phyloP scores from a whole-genome alignment of 2,888 invertebrate genomes.

The Torymus tubicola region DNA sequence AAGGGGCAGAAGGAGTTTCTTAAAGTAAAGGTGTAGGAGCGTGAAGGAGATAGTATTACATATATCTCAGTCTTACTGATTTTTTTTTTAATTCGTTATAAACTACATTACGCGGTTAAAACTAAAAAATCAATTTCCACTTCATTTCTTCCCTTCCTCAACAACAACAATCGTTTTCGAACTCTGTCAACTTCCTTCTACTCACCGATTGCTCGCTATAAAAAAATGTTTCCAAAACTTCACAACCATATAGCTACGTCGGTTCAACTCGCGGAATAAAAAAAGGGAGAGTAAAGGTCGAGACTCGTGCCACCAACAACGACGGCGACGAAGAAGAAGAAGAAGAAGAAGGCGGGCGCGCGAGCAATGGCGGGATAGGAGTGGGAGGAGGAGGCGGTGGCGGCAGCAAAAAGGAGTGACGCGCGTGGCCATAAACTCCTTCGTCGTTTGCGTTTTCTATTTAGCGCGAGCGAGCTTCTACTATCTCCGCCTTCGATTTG shows the following conservation, averaged over 20 bases:
- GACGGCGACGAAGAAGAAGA: slow-evolving; percentile 58
- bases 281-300: slow-evolving; percentile 44
- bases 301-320: slow-evolving; percentile 34
- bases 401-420: slow-evolving; percentile 60
- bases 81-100: too few relatives aligned
- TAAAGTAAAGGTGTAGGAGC: too few relatives aligned
- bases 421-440: slow-evolving; percentile 70
- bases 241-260: neutral
- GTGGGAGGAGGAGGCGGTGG: neutral
- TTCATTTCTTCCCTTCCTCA: too few relatives aligned
- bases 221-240: slow-evolving; percentile 18
- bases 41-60: too few relatives aligned
- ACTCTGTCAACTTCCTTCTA: too few relatives aligned
- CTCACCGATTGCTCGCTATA: neutral
- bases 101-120: too few relatives aligned
- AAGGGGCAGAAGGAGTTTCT: too few relatives aligned
- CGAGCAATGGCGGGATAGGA: slow-evolving; percentile 7
- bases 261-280: neutral
- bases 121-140: too few relatives aligned
- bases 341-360: slow-evolving; percentile 57
- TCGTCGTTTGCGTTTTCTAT: slow-evolving; percentile 74
- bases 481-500: slow-evolving; percentile 54
- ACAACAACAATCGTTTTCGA: too few relatives aligned
- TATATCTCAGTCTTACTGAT: too few relatives aligned
- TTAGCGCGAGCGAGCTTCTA: slow-evolving; percentile 64